Percentiles rank a stretch among this genome's conserved stretches.
Conservation (phyloP, 2,888 invertebrate genomes). For the Lithophane ornitopus region DNA sequence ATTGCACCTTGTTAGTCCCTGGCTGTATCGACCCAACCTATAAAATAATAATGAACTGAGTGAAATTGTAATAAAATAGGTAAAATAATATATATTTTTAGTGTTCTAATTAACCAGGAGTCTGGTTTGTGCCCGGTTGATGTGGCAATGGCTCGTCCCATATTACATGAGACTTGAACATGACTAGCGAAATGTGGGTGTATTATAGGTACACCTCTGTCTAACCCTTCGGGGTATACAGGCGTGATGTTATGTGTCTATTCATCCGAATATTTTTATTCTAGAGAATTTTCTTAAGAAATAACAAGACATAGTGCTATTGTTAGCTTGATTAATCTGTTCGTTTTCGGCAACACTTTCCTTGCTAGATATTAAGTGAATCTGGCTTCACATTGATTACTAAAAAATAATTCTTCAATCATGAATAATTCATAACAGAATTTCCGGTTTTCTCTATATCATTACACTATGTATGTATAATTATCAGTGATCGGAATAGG, state of each 20-base stretch:
- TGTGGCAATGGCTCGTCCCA: neutral
- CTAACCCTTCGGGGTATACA: neutral
- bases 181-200: neutral
- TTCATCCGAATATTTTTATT: neutral
- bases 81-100: neutral
- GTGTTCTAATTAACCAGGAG: neutral
- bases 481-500: no score
- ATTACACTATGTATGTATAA: no score
- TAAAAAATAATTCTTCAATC: slow-evolving; percentile 7
- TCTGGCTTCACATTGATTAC: neutral
- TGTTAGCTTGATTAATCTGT: slow-evolving; percentile 17
- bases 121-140: neutral
- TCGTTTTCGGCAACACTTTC: neutral
- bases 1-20: slow-evolving; percentile 75
- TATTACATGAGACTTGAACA: neutral
- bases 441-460: neutral
- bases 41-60: slow-evolving; percentile 44
- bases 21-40: slow-evolving; percentile 38
- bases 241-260: neutral
- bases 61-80: slow-evolving; percentile 6
- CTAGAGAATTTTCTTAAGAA: neutral
- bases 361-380: neutral
- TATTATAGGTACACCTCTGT: neutral
- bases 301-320: neutral
- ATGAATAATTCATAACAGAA: neutral